A percentile compares a stretch with the other conserved stretches of the same genome.
Evolutionary conservation across 2,113 vertebrate genomes (phyloP).

Genomic region (Forbesichthys agassizii): DNA sequence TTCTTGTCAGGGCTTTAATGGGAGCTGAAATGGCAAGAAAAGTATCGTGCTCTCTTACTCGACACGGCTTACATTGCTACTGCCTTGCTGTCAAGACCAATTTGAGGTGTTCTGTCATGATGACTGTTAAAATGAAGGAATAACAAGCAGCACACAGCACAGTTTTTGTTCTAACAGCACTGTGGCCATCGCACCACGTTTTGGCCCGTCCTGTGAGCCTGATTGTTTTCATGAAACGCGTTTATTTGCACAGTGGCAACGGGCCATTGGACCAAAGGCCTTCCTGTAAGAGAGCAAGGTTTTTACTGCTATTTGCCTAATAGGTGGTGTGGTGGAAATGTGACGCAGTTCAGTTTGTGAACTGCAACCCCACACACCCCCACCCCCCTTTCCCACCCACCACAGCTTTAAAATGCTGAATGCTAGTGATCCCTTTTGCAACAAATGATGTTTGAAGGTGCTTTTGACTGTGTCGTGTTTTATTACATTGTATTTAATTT

Average conservation of each 20-base stretch:
- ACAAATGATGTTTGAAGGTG: too few species aligned
- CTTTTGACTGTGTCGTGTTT: too few species aligned
- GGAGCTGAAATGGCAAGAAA: constrained; percentile 38
- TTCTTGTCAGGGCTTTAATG: constrained; percentile 29
- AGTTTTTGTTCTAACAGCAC: neutral
- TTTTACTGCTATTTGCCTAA: constrained; percentile 7
- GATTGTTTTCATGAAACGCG: neutral
- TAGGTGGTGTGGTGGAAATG: neutral
- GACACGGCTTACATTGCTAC: constrained; percentile 33
- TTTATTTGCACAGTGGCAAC: constrained; percentile 3
- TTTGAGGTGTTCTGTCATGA: constrained; percentile 34
- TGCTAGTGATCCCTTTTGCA: too few species aligned
- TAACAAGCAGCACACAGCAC: constrained; percentile 34
- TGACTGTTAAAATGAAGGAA: constrained; percentile 33
- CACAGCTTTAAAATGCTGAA: constrained; percentile 5
- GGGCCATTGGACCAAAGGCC: neutral
- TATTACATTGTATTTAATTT: neutral
- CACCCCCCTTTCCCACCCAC: too few species aligned
- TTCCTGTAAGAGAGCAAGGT: neutral
- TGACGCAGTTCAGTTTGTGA: constrained; percentile 11
- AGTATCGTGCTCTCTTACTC: constrained; percentile 29
- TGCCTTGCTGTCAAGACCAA: constrained; percentile 40
- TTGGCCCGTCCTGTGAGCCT: neutral
- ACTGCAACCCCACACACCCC: neutral
- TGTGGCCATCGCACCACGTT: neutral